Evolutionary conservation across 2,797 vertebrate species (phyloP), one percentile per base, ranked within the genome.

Genomic region (Psittacula echo): DNA sequence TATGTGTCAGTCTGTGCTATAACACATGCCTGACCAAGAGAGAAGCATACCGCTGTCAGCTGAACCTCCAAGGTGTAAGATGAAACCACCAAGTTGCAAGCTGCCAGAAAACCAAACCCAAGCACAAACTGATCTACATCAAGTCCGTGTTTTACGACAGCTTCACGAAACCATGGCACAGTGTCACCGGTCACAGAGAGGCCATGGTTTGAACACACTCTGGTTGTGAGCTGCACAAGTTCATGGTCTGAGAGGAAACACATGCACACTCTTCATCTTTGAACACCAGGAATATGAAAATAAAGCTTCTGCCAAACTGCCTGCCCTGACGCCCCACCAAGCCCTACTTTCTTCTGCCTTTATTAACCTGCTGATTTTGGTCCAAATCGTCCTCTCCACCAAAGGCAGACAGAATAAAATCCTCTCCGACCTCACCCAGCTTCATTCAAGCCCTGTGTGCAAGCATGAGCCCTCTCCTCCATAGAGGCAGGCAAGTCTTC

Each of bases 371-470:
- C 48, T 88, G 85, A 50, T 75, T 78, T 86, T 68, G 39, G 37
- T 94, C 82, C 81, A 85, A 65, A 79, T 68, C 53, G 34, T 41
- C 83, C 65, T 75, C 20, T 12, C 66, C 73, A 75, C 37, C 6
- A 18, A 9, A 80, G 39, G 45, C 72, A 93, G 85, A 58, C 50
- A 81, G 84, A 74, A 81, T 58, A 87, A 94, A 92, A 78, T 91
- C 41, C 60, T 86, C 60, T 75, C 66, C 50, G 66, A 41, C 72
- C 68, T 90, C 70, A 54, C 7, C 14, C 44, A 79, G 67, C 64
- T 86, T 85, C 74, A 58, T 87, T 94, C 89, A 90, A 48, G 32
- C 19, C 32, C 41, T 39, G 1, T 32, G 44, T 51, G 21, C 7
- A 50, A 66, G n/a, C 32, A 34, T 7, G 37, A 78, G 67, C 42